Evolutionary conservation across 2,888 invertebrate species (phyloP), one percentile per base, ranked within the genome.

Genomic region (Cyrtodaria siliqua): DNA sequence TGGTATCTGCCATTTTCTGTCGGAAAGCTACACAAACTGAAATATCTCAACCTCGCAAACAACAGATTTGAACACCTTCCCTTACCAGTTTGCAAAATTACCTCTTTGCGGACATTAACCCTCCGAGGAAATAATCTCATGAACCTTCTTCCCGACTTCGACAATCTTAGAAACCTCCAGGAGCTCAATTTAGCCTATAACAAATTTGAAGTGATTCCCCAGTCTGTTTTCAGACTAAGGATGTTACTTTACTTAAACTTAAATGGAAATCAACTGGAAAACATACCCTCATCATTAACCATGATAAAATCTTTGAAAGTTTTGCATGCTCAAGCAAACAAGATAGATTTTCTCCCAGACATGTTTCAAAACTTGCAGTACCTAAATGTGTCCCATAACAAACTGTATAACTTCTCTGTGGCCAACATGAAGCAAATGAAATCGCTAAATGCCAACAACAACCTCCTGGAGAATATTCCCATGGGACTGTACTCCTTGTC

Each of bases 1-100:
- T 91, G 90, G 89, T 88, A 89, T 60, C 69, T 92, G 8, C 92
- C 92, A 3, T 88, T 89, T 57, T 86, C 89, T 23, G 73, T 91
- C 9, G 83, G 81, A 27, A 85, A 86, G 33, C 78, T 92, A 23
- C 72, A 83, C 49, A 87, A 86, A 50, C 75, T 91, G 9, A 82
- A 85, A 24, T 82, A 84, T 20, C 81, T 92, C 0, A 89, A 91
- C 70, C 66, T 92, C 23, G 81, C 89, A 2, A 85, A 90, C 60
- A 92, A 92, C 79, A 79, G 76, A 49, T 90, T 92, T 70, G 91
- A 91, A 61, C 88, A 90, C 59, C 76, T 90, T 2, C 87, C 88
- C 0, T 72, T 91, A 29, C 91, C 87, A 3, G 82, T 90, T 14
- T 87, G 88, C 67, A 84, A 86, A 26, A 74, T 90, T 50, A 73